A percentile compares a stretch with the other conserved stretches of the same genome.
phyloP scores from a whole-genome alignment of 2,797 vertebrate species.

The Melanotaenia boesemani region DNA sequence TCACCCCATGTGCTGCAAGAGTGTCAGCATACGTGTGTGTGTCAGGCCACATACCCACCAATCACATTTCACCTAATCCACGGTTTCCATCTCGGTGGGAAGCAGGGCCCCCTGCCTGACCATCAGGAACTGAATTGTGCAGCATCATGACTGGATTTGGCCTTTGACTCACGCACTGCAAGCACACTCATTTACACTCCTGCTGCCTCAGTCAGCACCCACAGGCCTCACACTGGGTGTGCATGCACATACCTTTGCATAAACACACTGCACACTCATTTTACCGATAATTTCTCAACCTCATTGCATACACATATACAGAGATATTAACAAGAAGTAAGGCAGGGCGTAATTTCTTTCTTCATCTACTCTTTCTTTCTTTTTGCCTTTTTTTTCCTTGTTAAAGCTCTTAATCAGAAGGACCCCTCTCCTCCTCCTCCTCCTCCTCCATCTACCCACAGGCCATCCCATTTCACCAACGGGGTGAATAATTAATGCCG shows the following conservation, averaged over 20 bases:
- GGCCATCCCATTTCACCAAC: slow-evolving; percentile 71
- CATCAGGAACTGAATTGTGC: slow-evolving; percentile 65
- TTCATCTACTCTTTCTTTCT: slow-evolving; percentile 34
- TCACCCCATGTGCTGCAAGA: not conserved
- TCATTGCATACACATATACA: slow-evolving; percentile 3
- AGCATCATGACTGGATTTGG: slow-evolving; percentile 55
- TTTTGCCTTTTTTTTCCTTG: slow-evolving; percentile 7
- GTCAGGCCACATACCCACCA: slow-evolving; percentile 30
- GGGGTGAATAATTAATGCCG: slow-evolving; percentile 80
- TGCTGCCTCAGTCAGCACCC: slow-evolving; percentile 25
- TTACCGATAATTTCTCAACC: slow-evolving; percentile 16
- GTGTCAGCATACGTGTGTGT: not conserved
- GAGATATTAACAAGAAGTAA: slow-evolving; percentile 18
- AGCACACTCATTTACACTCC: slow-evolving; percentile 10
- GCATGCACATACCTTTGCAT: slow-evolving; percentile 14
- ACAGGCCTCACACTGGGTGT: slow-evolving; percentile 4
- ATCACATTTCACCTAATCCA: slow-evolving; percentile 41
- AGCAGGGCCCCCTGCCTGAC: slow-evolving; percentile 33
- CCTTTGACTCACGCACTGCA: slow-evolving; percentile 34
- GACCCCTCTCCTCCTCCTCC: slow-evolving; percentile 29
- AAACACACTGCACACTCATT: slow-evolving; percentile 3
- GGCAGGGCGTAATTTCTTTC: slow-evolving; percentile 41
- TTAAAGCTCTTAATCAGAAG: slow-evolving; percentile 63
- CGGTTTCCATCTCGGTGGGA: slow-evolving; percentile 30
- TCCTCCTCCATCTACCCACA: slow-evolving; percentile 37